Conservation (phyloP, 1,140 invertebrate species). For the Cyclargus thomasi region DNA sequence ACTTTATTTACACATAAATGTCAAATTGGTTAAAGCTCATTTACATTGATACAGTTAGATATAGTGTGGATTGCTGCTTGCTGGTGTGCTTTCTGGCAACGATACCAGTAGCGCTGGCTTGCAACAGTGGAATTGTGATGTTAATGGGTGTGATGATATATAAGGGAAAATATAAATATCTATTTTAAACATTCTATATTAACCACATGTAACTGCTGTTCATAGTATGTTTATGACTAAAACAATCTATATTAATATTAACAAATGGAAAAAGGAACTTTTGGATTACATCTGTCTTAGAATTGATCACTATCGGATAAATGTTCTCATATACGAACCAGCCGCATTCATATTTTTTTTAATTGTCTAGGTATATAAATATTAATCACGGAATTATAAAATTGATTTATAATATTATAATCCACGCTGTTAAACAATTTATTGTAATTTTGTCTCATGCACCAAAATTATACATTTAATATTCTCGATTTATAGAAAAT, state of each 20-base stretch:
- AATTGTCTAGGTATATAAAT: neutral
- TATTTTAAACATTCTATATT: no score
- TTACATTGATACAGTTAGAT: no score
- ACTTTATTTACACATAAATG: no score
- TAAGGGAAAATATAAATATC: no score
- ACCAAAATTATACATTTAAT: neutral
- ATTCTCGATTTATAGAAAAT: neutral
- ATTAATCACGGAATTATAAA: neutral
- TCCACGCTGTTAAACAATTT: neutral
- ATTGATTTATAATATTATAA: neutral
- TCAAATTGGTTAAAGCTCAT: no score
- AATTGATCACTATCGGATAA: neutral
- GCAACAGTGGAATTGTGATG: no score
- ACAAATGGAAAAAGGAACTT: slow-evolving; percentile 5
- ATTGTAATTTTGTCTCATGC: neutral
- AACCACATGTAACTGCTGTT: neutral
- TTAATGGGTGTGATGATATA: no score
- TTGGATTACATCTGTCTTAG: neutral
- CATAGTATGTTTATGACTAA: neutral
- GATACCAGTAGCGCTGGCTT: no score
- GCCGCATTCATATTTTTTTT: neutral
- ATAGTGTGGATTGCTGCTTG: no score
- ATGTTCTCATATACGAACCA: slow-evolving; percentile 10
- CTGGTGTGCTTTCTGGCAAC: no score
- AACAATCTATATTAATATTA: slow-evolving; percentile 5